Percentiles rank a stretch among this genome's conserved stretches.
Evolutionary conservation across 2,888 invertebrate genomes (phyloP).

Genomic region (Clivina fossor): DNA sequence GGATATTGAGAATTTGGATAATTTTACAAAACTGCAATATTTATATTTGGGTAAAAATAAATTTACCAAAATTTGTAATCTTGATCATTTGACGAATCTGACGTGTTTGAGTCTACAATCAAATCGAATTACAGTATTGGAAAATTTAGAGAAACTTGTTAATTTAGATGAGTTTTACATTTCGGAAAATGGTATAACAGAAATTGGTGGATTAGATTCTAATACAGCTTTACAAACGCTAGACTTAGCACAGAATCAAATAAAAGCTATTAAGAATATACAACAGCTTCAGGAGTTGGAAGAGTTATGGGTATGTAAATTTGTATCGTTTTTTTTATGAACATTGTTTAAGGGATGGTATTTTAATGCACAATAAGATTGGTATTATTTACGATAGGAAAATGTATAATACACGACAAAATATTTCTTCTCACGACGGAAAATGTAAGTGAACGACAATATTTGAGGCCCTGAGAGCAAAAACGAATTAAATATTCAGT

Average conservation of each 20-base stretch:
- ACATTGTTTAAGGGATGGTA: not conserved
- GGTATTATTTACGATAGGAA: no score
- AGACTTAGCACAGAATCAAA: constrained; percentile 87
- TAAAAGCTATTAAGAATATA: constrained; percentile 77
- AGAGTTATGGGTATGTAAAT: constrained; percentile 86
- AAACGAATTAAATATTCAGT: no score
- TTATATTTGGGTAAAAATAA: constrained; percentile 95
- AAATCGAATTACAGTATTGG: constrained; percentile 85
- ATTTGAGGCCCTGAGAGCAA: no score
- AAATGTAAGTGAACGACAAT: no score
- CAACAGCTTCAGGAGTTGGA: constrained; percentile 74
- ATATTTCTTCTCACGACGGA: no score
- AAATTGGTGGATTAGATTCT: constrained; percentile 73
- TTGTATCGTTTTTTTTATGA: not conserved
- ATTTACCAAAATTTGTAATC: constrained; percentile 81
- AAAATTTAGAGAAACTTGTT: constrained; percentile 73
- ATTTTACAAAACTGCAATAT: constrained; percentile 71
- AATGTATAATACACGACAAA: no score
- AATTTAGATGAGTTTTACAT: constrained; percentile 86
- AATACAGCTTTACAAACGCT: constrained; percentile 78
- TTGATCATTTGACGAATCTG: constrained; percentile 71
- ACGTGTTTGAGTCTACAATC: constrained; percentile 86
- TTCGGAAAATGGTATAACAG: constrained; percentile 87
- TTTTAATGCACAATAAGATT: no score
- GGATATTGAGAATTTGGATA: constrained; percentile 84